Conservation (phyloP, 2,113 vertebrate species). For the Plotosus lineatus region DNA sequence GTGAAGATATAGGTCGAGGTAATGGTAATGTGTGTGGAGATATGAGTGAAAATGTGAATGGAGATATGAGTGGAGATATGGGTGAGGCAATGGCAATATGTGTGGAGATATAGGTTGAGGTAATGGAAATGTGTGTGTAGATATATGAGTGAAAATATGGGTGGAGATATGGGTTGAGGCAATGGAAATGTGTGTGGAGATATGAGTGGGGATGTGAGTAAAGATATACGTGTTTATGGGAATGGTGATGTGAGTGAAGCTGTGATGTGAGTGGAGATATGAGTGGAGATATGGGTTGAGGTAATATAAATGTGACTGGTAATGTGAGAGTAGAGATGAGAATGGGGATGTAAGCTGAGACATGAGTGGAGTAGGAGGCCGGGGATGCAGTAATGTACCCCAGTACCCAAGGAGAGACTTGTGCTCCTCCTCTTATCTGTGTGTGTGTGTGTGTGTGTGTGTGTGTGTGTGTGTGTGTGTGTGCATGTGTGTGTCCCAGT, state of each 20-base stretch:
- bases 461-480: too few species aligned
- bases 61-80: background rate
- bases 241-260: background rate
- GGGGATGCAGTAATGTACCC: background rate
- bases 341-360: too few species aligned
- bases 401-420: background rate
- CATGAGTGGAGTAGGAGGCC: background rate
- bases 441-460: background rate
- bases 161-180: background rate
- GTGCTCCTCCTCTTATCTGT: background rate
- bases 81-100: background rate
- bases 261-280: background rate
- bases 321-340: too few species aligned
- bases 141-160: background rate
- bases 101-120: background rate
- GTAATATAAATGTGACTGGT: too few species aligned
- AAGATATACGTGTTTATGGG: too few species aligned
- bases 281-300: background rate
- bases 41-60: background rate
- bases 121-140: background rate
- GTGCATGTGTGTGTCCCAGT: background rate
- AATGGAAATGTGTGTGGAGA: background rate
- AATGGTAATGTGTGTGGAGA: background rate
- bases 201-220: background rate
- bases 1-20: background rate